Conservation (phyloP, 2,888 invertebrate species). For the Brachyptera risi region DNA sequence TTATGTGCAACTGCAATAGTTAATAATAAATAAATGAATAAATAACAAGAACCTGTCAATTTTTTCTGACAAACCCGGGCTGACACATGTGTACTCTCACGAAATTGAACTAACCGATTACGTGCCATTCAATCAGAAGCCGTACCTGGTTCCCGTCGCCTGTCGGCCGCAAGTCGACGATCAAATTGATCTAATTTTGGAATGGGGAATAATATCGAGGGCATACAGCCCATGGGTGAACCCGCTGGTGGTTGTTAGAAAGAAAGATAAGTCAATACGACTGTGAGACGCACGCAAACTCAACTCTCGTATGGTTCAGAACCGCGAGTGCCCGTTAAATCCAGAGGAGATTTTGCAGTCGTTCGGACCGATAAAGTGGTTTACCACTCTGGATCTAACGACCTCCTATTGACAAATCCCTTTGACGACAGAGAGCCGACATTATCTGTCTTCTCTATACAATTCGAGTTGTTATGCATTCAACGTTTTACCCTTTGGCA, state of each 20-base stretch:
- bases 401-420: slow-evolving; percentile 32
- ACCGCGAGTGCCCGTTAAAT: slow-evolving; percentile 28
- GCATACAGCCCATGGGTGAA: neutral
- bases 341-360: slow-evolving; percentile 28
- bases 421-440: slow-evolving; percentile 16
- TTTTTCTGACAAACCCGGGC: neutral
- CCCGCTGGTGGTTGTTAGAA: slow-evolving; percentile 3
- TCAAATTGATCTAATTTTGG: neutral
- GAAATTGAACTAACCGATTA: neutral
- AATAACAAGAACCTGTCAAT: too few relatives aligned
- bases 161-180: neutral
- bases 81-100: neutral
- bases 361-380: slow-evolving; percentile 13
- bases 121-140: neutral
- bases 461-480: slow-evolving; percentile 28
- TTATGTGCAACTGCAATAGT: too few relatives aligned
- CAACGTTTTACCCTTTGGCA: slow-evolving; percentile 29
- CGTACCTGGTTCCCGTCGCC: neutral
- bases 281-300: slow-evolving; percentile 29
- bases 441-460: slow-evolving; percentile 32
- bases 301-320: slow-evolving; percentile 28
- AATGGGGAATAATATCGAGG: neutral
- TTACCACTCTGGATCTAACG: slow-evolving; percentile 30
- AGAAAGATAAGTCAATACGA: slow-evolving; percentile 30
- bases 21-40: too few relatives aligned